Evolutionary conservation across 2,797 vertebrate species (phyloP), one percentile per base, ranked within the genome.

Genomic region (Phaenicophaeus curvirostris): DNA sequence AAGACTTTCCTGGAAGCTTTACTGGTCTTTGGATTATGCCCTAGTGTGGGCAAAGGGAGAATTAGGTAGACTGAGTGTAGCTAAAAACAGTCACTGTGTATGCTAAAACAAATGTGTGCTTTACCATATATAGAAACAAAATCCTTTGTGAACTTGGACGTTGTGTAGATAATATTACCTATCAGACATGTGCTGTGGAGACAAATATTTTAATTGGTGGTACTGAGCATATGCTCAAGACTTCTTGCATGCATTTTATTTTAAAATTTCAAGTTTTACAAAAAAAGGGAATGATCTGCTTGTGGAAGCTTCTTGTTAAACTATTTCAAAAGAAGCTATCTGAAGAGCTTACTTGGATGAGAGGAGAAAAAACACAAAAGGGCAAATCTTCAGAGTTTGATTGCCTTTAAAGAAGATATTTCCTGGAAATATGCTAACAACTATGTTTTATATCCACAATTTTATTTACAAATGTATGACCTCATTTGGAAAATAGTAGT

Each of bases 71-170:
- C 15, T 42, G 19, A 7, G 1, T 44, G 48, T 73, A 67, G 39
- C 68, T 89, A 31, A 66, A 94, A 85, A 2, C 75, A 79, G 20
- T 87, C 66, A 23, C 21, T 58, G 48, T 76, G 48, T 76, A 48
- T 15, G 14, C 21, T 83, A 33, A 91, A 91, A 87, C 57, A 87
- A 63, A 79, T 1, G 18, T 84, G 53, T 50, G 37, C 50, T 68
- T 93, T 76, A 51, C 85, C 68, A 63, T 83, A 73, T 71, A 82
- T 87, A 89, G 93, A 71, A 94, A 80, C 16, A 76, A 89, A 94
- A 77, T 44, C 41, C 39, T 85, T 44, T 83, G 72, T 74, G 55
- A 76, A 66, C 27, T 75, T 44, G 67, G 41, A 21, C 50, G 8
- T 50, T 46, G 58, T 51, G 67, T 69, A 68, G 50, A 59, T 82